Percentiles rank a stretch among this genome's conserved stretches.
Evolutionary conservation across 2,797 vertebrate species (phyloP).

Genomic region (Clarias laeviceps): DNA sequence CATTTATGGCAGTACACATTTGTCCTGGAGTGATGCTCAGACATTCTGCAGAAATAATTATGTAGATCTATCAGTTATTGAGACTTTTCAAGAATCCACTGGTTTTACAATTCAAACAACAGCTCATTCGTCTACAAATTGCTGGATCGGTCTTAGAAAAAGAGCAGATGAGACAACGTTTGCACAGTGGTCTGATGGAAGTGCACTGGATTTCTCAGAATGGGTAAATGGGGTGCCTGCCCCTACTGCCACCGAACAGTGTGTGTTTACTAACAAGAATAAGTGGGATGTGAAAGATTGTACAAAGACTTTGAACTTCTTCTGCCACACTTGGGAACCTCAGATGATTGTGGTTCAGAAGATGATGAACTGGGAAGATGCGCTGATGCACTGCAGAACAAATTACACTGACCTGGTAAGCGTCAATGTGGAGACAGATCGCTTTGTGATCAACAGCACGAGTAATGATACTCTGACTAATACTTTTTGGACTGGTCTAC

Average conservation of each 20-base stretch:
- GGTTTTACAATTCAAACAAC: accelerated
- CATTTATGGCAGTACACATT: accelerated
- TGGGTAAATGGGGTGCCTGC: not conserved
- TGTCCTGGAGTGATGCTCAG: slow-evolving; percentile 28
- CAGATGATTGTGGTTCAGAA: slow-evolving; percentile 20
- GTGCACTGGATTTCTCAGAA: not conserved
- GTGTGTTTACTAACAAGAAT: not conserved
- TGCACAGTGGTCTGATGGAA: slow-evolving; percentile 31
- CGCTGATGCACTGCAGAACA: slow-evolving; percentile 32
- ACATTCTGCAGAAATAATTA: not conserved
- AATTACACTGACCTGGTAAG: slow-evolving; percentile 28
- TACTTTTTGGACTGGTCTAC: slow-evolving; percentile 31
- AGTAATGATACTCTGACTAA: not conserved
- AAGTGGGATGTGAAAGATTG: accelerated
- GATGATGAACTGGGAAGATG: slow-evolving; percentile 37
- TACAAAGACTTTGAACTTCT: accelerated
- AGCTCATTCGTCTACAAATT: accelerated
- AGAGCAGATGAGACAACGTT: accelerated
- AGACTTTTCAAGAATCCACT: not conserved
- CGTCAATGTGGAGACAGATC: not conserved
- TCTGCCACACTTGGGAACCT: slow-evolving; percentile 31
- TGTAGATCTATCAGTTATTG: not conserved
- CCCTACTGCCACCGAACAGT: accelerated
- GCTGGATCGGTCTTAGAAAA: slow-evolving; percentile 29
- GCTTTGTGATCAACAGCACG: not conserved